These are phyloP conservation scores for Emydoidea blandingii DNA, from an alignment of 2,797 vertebrate species.

Conservation along the genomic window DNA sequence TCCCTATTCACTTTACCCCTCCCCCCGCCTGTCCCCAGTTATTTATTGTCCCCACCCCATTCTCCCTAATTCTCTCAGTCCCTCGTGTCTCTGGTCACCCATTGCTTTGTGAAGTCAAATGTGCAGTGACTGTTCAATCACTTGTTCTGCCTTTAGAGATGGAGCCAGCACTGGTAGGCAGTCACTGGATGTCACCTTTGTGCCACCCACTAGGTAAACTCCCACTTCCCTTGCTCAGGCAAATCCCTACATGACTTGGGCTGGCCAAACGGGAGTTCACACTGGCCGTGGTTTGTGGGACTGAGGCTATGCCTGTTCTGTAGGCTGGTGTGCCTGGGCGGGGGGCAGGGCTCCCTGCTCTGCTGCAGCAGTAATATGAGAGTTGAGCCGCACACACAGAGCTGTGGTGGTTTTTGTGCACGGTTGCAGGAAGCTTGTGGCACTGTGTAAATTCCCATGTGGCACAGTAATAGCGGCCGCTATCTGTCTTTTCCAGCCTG, in stretches of 20 bases:
- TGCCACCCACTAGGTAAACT: background rate
- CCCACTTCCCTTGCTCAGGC: background rate
- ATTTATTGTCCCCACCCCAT: background rate
- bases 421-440: background rate
- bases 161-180: background rate
- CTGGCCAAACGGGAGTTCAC: background rate
- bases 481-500: background rate
- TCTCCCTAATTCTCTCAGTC: background rate
- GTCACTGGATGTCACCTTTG: background rate
- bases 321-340: background rate
- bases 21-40: fast-evolving
- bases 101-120: background rate
- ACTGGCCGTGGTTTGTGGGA: background rate
- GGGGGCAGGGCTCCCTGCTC: background rate
- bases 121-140: background rate
- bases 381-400: background rate
- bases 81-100: no score
- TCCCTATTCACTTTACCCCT: fast-evolving
- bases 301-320: background rate
- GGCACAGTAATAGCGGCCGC: background rate
- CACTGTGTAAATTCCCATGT: background rate
- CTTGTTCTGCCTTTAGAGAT: background rate
- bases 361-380: background rate
- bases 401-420: background rate
- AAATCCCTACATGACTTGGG: background rate